A percentile compares a stretch with the other conserved stretches of the same genome.
Evolutionary conservation across 2,888 invertebrate species (phyloP).

Genomic region (Ormyrus thymus): DNA sequence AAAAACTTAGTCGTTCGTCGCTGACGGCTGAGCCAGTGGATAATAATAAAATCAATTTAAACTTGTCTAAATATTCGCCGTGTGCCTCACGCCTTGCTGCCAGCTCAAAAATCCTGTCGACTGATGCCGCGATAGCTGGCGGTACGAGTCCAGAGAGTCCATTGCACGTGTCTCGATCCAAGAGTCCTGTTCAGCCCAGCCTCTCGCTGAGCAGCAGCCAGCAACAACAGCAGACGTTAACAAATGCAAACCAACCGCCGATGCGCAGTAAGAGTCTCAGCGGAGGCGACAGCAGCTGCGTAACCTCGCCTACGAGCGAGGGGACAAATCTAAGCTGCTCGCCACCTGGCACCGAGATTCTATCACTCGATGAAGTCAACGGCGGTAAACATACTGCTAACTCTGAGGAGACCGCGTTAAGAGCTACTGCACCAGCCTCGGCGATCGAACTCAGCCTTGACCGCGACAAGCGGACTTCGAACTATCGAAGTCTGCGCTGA

Average conservation of each 20-base stretch:
- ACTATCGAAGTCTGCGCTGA: slow-evolving; percentile 49
- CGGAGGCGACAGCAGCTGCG: slow-evolving; percentile 64
- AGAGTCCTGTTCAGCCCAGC: slow-evolving; percentile 59
- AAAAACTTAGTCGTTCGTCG: slow-evolving; percentile 68
- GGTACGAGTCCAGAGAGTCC: slow-evolving; percentile 68
- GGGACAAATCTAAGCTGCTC: slow-evolving; percentile 68
- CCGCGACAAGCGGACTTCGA: slow-evolving; percentile 55
- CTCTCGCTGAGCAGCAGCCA: slow-evolving; percentile 63
- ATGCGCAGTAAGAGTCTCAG: slow-evolving; percentile 66
- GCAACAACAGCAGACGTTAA: background rate
- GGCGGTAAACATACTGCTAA: slow-evolving; percentile 52
- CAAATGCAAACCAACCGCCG: slow-evolving; percentile 30
- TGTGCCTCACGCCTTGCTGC: slow-evolving; percentile 72
- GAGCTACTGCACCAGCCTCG: slow-evolving; percentile 60
- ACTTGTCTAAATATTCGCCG: slow-evolving; percentile 72
- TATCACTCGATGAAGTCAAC: slow-evolving; percentile 67
- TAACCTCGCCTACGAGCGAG: slow-evolving; percentile 70
- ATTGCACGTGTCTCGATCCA: slow-evolving; percentile 64
- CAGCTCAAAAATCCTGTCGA: slow-evolving; percentile 70
- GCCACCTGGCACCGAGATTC: slow-evolving; percentile 68
- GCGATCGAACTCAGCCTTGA: slow-evolving; percentile 62
- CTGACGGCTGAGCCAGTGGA: slow-evolving; percentile 64
- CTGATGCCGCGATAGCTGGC: slow-evolving; percentile 54
- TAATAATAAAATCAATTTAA: slow-evolving; percentile 66
- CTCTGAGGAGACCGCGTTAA: background rate